Conservation (phyloP, 2,113 vertebrate species). For the Capreolus pygargus region DNA sequence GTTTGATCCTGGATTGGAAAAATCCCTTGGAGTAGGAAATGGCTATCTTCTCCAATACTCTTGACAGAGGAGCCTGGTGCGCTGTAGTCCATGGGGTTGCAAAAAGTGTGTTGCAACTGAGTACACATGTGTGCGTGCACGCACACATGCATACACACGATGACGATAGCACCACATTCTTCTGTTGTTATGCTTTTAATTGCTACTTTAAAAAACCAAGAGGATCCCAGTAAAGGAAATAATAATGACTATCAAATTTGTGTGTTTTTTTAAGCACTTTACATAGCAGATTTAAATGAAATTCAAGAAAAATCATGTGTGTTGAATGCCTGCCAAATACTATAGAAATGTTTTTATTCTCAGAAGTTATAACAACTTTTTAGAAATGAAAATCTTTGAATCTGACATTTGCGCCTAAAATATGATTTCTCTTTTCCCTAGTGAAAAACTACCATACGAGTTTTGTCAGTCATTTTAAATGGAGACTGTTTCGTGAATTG, state of each 20-base stretch:
- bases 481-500: neutral
- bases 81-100: neutral
- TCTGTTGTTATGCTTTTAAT: neutral
- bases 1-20: neutral
- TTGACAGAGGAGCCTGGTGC: neutral
- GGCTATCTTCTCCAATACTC: neutral
- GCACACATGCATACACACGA: fast-evolving
- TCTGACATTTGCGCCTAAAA: conserved; percentile 9
- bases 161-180: neutral
- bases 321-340: neutral
- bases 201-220: neutral
- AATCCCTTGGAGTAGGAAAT: neutral
- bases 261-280: neutral
- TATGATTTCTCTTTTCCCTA: neutral
- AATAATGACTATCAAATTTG: neutral
- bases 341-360: conserved; percentile 12
- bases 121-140: fast-evolving
- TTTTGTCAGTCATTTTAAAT: neutral
- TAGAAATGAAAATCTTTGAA: conserved; percentile 17
- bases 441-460: neutral
- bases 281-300: neutral
- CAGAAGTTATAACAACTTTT: conserved; percentile 16
- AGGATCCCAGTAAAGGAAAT: neutral
- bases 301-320: neutral
- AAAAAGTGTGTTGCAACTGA: neutral